phyloP scores from a whole-genome alignment of 1,140 invertebrate genomes.

The Stratiolaelaps scimitus region DNA sequence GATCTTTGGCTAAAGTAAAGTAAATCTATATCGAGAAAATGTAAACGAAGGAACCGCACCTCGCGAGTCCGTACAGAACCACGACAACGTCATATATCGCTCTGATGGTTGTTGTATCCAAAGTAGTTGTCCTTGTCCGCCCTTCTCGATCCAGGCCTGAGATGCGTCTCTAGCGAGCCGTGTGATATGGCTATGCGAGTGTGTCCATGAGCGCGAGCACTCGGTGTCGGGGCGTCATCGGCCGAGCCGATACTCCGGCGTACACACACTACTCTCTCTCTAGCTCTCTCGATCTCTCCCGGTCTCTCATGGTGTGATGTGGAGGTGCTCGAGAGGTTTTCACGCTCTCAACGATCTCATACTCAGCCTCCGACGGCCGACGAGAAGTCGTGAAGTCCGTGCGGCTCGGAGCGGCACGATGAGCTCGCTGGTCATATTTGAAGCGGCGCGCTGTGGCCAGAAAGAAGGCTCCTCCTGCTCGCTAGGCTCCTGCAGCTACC shows the following conservation, averaged over 20 bases:
- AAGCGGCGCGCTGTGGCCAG: background rate
- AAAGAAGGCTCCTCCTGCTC: background rate
- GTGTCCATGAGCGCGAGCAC: background rate
- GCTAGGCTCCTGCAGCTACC: background rate
- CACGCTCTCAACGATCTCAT: constrained; percentile 27
- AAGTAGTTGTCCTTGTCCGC: background rate
- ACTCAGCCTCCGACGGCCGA: background rate
- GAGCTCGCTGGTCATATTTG: background rate
- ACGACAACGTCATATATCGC: no score
- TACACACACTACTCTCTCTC: background rate
- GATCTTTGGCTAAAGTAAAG: no score
- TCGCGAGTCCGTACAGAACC: no score
- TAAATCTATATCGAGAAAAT: no score
- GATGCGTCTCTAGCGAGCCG: background rate
- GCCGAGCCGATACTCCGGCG: background rate
- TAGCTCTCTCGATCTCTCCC: background rate
- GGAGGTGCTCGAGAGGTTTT: constrained; percentile 19
- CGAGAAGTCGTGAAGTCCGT: background rate
- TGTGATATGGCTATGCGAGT: no score
- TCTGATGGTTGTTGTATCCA: no score
- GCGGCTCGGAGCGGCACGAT: background rate
- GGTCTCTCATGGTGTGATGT: background rate
- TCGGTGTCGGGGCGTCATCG: constrained; percentile 4
- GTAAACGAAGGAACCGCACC: no score
- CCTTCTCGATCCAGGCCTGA: background rate